Conservation (phyloP, 2,888 invertebrate genomes). For the Bimastos eiseni region DNA sequence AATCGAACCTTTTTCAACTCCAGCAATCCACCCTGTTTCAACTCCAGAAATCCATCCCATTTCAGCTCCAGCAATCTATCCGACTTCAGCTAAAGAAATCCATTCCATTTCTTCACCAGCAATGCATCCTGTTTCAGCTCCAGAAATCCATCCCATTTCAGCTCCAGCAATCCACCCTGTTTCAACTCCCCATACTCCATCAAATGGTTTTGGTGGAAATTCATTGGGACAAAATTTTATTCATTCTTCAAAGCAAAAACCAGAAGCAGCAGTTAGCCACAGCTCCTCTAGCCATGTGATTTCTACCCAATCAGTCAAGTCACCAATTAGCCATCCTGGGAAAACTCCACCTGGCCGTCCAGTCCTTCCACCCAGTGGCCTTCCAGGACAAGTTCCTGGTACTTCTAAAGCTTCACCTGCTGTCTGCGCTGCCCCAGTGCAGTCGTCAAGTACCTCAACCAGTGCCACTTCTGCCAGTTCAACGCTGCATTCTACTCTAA, state of each 20-base stretch:
- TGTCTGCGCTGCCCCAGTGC: not conserved
- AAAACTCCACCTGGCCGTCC: not conserved
- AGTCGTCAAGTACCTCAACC: not conserved
- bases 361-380: not conserved
- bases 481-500: not conserved
- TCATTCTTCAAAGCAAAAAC: not conserved
- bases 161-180: not conserved
- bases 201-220: not conserved
- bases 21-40: no score
- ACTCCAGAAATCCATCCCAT: not conserved
- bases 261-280: not conserved
- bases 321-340: constrained; percentile 25
- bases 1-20: no score
- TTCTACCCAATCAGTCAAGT: constrained; percentile 14
- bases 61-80: not conserved
- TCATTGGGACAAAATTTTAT: not conserved
- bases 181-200: not conserved
- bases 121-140: no score
- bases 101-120: no score
- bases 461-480: not conserved
- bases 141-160: not conserved
- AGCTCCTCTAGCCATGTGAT: not conserved
- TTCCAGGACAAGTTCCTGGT: not conserved
- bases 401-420: not conserved
- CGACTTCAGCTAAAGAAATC: no score